A percentile compares a stretch with the other conserved stretches of the same genome.
Conservation (phyloP, 2,797 vertebrate genomes). For the Spinus olivaceus region DNA sequence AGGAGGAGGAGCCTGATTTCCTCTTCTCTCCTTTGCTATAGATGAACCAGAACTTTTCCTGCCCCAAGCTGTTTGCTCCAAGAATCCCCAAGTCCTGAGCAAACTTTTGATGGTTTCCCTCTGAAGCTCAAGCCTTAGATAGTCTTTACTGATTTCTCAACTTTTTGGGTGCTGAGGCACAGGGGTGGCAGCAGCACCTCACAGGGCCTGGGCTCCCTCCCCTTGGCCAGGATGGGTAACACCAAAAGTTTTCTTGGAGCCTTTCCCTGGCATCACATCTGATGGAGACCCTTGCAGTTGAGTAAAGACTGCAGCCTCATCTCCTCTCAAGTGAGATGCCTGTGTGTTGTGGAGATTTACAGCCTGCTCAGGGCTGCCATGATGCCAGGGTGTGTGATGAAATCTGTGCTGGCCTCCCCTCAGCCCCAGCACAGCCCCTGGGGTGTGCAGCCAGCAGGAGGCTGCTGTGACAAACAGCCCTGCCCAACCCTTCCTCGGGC, state of each 20-base stretch:
- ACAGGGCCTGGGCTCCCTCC: neutral
- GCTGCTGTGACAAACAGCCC: neutral
- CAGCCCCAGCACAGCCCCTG: neutral
- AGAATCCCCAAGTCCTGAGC: neutral
- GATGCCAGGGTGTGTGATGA: slow-evolving; percentile 9
- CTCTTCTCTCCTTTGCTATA: neutral
- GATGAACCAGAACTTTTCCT: neutral
- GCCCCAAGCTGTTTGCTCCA: fast-evolving
- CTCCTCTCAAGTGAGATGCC: neutral
- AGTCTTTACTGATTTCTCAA: neutral
- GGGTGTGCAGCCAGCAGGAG: neutral
- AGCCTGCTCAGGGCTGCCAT: neutral
- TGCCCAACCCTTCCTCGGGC: neutral
- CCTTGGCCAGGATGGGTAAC: neutral
- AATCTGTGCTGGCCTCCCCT: neutral
- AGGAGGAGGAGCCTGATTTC: neutral
- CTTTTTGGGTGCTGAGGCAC: neutral
- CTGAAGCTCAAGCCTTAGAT: neutral
- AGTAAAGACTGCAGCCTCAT: neutral
- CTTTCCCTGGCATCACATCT: neutral
- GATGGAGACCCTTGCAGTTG: neutral
- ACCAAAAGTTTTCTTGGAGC: neutral
- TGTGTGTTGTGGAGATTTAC: neutral
- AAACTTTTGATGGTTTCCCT: neutral
- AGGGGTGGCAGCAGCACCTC: neutral